These are phyloP conservation scores for Gadopsis marmoratus DNA, from an alignment of 2,797 vertebrate species.

Conservation along the genomic window DNA sequence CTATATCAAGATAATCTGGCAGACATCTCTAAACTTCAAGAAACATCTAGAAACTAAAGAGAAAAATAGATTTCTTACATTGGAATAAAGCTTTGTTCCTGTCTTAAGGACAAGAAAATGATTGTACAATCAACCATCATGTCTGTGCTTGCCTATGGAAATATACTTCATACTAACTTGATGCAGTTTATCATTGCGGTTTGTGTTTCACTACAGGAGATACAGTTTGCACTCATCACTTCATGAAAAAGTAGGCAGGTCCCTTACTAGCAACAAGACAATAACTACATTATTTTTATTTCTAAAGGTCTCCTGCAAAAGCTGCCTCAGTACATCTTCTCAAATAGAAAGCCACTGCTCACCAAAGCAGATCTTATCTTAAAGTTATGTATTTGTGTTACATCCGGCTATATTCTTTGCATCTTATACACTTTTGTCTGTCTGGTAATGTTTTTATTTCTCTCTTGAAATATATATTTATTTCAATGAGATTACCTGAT, in stretches of 20 bases:
- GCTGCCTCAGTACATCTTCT: no score
- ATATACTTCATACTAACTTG: background rate
- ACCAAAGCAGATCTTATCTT: no score
- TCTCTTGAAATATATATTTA: background rate
- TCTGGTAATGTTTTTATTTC: background rate
- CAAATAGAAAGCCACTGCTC: no score
- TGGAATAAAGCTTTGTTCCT: background rate
- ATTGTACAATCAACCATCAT: background rate
- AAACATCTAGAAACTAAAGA: background rate
- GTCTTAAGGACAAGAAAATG: background rate
- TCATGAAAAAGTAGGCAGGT: background rate
- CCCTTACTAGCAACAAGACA: no score
- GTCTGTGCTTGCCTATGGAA: background rate
- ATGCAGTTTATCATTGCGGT: background rate
- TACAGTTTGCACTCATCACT: background rate
- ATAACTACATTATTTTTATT: no score
- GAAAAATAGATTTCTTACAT: background rate
- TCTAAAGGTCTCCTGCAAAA: background rate
- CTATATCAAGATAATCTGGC: background rate
- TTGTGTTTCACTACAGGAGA: background rate
- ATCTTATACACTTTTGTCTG: background rate
- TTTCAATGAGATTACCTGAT: background rate
- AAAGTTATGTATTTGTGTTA: no score
- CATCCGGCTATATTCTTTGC: no score
- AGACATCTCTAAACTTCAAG: no score